phyloP scores from a whole-genome alignment of 2,888 invertebrate species.

The Scaptomyza polygonia region DNA sequence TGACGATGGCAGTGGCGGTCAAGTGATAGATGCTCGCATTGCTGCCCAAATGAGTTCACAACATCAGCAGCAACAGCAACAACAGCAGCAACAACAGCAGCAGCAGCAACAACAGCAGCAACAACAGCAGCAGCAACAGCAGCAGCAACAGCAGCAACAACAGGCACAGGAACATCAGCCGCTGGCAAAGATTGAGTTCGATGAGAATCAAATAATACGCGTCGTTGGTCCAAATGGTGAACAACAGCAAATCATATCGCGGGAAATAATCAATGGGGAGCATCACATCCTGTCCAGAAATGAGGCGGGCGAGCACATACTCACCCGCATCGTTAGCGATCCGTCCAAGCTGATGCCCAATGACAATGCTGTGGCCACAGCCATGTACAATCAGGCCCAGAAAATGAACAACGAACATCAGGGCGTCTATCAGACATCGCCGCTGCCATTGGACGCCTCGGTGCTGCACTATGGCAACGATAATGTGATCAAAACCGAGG shows the following conservation, averaged over 20 bases:
- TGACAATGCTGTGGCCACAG: conserved; percentile 83
- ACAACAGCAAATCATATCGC: conserved; percentile 84
- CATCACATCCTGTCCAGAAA: conserved; percentile 84
- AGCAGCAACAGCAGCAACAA: conserved; percentile 50
- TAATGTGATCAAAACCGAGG: conserved; percentile 82
- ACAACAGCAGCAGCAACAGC: conserved; percentile 55
- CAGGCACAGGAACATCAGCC: conserved; percentile 78
- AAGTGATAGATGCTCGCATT: conserved; percentile 84
- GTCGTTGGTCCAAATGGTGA: conserved; percentile 84
- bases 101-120: conserved; percentile 51
- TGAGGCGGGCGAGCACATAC: conserved; percentile 84
- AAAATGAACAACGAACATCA: conserved; percentile 82
- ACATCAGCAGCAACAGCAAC: conserved; percentile 60
- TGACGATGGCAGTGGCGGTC: conserved; percentile 82
- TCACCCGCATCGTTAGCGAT: conserved; percentile 84
- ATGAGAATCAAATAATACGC: conserved; percentile 84
- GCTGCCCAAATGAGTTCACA: conserved; percentile 81
- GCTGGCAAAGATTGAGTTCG: conserved; percentile 84
- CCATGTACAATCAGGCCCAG: conserved; percentile 83
- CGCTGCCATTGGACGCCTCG: conserved; percentile 83
- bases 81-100: conserved; percentile 48
- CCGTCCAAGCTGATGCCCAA: conserved; percentile 83
- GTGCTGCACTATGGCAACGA: conserved; percentile 83
- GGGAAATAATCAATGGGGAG: conserved; percentile 84
- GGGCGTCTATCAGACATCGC: conserved; percentile 83